phyloP scores from a whole-genome alignment of 2,113 vertebrate species.

The Mugil cephalus region DNA sequence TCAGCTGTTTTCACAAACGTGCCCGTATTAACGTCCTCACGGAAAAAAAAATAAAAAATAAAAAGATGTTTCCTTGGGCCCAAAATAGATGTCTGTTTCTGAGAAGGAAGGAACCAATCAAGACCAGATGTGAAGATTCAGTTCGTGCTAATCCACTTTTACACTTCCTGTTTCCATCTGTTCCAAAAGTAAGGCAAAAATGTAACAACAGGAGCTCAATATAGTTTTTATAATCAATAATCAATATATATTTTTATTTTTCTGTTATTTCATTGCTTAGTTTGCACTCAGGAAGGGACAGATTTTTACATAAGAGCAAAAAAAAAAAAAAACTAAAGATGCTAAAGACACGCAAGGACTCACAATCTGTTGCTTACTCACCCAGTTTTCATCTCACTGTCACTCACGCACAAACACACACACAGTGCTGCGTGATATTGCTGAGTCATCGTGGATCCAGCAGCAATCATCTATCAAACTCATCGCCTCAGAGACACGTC shows the following conservation, averaged over 20 bases:
- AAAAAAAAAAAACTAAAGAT: constrained; percentile 1
- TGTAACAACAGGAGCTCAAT: neutral
- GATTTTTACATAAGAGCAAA: constrained; percentile 23
- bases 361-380: constrained; percentile 59
- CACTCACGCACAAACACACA: constrained; percentile 22
- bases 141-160: no score
- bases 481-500: constrained; percentile 11
- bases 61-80: no score
- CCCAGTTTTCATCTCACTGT: constrained; percentile 45
- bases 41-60: no score
- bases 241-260: neutral
- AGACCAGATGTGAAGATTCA: no score
- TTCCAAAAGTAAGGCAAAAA: no score
- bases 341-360: constrained; percentile 23
- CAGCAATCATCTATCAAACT: constrained; percentile 34
- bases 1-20: no score
- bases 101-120: no score
- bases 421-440: constrained; percentile 53
- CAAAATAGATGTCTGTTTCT: no score
- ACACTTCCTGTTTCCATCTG: no score
- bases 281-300: neutral
- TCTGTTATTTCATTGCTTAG: neutral
- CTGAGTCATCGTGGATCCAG: constrained; percentile 60
- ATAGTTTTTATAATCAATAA: no score
- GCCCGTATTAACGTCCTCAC: no score